A percentile compares a stretch with the other conserved stretches of the same genome.
phyloP scores from a whole-genome alignment of 2,797 vertebrate genomes.

The Malurus splendens region DNA sequence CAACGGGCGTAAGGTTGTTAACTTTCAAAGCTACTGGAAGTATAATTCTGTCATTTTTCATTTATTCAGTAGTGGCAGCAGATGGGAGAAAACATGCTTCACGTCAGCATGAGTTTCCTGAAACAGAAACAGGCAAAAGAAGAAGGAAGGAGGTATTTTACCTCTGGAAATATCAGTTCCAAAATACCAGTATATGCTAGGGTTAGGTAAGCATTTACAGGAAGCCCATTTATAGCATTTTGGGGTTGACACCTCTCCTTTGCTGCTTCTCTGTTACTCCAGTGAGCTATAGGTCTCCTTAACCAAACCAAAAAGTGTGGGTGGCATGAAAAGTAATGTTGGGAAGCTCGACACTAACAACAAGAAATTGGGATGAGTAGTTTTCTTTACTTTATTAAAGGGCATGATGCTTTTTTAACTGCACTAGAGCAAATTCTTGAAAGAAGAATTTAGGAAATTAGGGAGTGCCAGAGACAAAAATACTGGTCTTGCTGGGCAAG shows the following conservation, averaged over 20 bases:
- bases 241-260: neutral
- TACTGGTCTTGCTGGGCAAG: neutral
- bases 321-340: neutral
- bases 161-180: conserved; percentile 47
- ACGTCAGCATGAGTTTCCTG: conserved; percentile 62
- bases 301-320: neutral
- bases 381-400: neutral
- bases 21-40: conserved; percentile 63
- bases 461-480: neutral
- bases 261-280: neutral
- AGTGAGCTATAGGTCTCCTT: neutral
- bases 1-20: conserved; percentile 61
- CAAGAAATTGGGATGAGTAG: neutral
- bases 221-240: neutral
- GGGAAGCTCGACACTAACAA: neutral
- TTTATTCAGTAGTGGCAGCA: conserved; percentile 63
- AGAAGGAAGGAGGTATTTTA: conserved; percentile 47
- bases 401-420: neutral
- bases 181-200: conserved; percentile 3
- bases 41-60: conserved; percentile 68
- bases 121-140: conserved; percentile 58
- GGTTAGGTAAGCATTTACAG: neutral
- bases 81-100: conserved; percentile 68
- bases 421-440: neutral
- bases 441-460: neutral